Evolutionary conservation across 2,888 invertebrate species (phyloP), one percentile per base, ranked within the genome.

Genomic region (Panopea generosa): DNA sequence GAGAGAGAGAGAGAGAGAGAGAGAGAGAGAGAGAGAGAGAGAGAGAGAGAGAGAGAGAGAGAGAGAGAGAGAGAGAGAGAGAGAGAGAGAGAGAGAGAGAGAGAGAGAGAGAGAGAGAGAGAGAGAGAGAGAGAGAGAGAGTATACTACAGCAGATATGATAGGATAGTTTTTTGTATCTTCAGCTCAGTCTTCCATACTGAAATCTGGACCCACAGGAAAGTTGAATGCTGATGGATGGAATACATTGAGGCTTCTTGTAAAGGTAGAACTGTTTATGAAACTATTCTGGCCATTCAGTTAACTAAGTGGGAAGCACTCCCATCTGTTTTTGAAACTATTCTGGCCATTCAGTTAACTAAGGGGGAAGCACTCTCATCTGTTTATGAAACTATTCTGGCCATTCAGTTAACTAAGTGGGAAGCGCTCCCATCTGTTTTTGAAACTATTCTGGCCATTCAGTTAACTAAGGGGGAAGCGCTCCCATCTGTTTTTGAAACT

Each of bases 201-300:
- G 18, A 73, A 71, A 52, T 66, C 26, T 62, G 81, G 75, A 49
- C 6, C 50, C 22, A 77, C 62, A 26, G 66, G 57, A 18, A 22
- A 56, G 2, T 40, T 67, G 1, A 55, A 74, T 43, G 47, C 59
- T 16, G 50, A 45, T 38, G 79, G 72, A 26, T 85, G 83, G 83
- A 85, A 83, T 67, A 83, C 59, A n/a, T 49, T 84, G 3, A 61
- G 53, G 24, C 71, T 85, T 11, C 49, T 71, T 20, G 62, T 85
- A 2, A 63, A 82, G 76, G 83, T 82, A 65, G 18, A 26, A 40
- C n/a, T n/a, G n/a, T n/a, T n/a, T n/a, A n/a, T n/a, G n/a, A n/a
- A n/a, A n/a, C n/a, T n/a, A n/a, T n/a, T n/a, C n/a, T n/a, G n/a
- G n/a, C n/a, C n/a, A n/a, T n/a, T n/a, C n/a, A n/a, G n/a, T n/a